Evolutionary conservation across 2,797 vertebrate genomes (phyloP), one percentile per base, ranked within the genome.

Genomic region (Halcyon badia): DNA sequence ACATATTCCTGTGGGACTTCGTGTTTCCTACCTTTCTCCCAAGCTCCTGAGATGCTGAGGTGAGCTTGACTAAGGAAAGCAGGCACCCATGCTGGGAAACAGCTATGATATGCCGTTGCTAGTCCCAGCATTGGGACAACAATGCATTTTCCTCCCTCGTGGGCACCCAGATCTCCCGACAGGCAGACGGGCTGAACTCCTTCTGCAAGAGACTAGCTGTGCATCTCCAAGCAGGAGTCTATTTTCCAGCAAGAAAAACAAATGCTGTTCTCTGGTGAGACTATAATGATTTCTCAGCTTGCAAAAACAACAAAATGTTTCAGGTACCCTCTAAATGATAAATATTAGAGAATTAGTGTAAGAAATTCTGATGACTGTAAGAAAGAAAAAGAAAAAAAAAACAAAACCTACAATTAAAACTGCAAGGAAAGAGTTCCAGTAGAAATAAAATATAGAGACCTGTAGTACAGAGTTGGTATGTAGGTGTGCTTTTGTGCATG

Each of bases 401-500:
- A 61, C 68, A 9, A 30, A 75, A 60, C 15, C 26, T 72, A 30
- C 18, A 73, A 77, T 49, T 14, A 88, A 80, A 73, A 11, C 18
- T 66, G 3, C 19, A 81, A 70, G 30, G 48, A 46, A 58, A 56
- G 9, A n/a, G 6, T 41, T 94, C 7, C 26, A 51, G 21, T 25
- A 17, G 54, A 87, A 93, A 37, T 37, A 73, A 76, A 76, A 65
- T 21, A 9, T 5, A 69, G 52, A 65, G 2, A 57, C 31, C 20
- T 44, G 22, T 41, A 83, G 9, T 57, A 35, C 10, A 72, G 37
- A 83, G 66, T 4, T n/a, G 5, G 4, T 73, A 8, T 26, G 20
- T 20, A 71, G 28, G 19, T 0, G 0, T 83, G 31, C 6, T 61
- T 77, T 13, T 7, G 11, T 31, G 25, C 41, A 31, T 1, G 2